phyloP scores from a whole-genome alignment of 2,888 invertebrate species.

The Tortrix viridana region DNA sequence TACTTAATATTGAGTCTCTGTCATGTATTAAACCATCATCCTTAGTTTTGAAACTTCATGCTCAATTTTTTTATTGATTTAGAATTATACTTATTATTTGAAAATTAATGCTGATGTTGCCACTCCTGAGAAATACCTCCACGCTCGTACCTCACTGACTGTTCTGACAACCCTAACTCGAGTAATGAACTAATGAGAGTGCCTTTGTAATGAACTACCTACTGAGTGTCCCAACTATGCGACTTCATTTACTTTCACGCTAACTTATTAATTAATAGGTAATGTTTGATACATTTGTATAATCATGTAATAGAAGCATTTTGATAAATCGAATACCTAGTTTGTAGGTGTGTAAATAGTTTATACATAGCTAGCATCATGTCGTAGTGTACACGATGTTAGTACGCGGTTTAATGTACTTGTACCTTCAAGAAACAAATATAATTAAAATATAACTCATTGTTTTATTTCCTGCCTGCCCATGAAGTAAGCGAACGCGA shows the following conservation, averaged over 20 bases:
- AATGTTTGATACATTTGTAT: conserved; percentile 14
- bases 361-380: conserved; percentile 56
- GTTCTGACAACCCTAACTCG: no score
- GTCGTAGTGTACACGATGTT: conserved; percentile 53
- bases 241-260: neutral
- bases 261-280: conserved; percentile 8
- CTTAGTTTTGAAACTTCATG: no score
- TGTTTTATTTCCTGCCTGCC: conserved; percentile 37
- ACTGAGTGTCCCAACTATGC: neutral
- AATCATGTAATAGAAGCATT: conserved; percentile 23
- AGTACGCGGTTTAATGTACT: conserved; percentile 55
- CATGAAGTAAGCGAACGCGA: no score
- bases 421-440: conserved; percentile 72
- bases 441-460: conserved; percentile 47
- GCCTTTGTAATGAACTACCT: neutral
- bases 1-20: no score
- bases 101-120: no score
- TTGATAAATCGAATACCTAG: conserved; percentile 37
- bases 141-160: no score
- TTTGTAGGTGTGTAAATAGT: conserved; percentile 44
- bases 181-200: no score
- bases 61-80: no score
- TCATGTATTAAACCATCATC: no score
- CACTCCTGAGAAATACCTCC: no score
- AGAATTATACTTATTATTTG: no score